Evolutionary conservation across 2,113 vertebrate genomes (phyloP).

Genomic region (Formicarius rufipectus): DNA sequence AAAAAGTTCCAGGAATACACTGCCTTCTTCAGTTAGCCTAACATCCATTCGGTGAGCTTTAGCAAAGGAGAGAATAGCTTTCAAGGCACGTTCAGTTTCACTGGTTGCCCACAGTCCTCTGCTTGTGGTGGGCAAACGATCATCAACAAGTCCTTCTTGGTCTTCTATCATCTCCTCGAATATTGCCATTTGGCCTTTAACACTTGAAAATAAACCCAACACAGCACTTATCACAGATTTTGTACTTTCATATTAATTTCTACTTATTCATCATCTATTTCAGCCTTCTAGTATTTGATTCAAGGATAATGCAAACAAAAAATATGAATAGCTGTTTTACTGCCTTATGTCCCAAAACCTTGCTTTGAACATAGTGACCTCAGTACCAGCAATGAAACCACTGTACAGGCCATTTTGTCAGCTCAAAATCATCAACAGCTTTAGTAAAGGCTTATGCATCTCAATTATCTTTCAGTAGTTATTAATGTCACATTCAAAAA

Average conservation of each 20-base stretch:
- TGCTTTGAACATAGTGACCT: background rate
- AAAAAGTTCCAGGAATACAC: constrained; percentile 90
- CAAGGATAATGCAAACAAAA: background rate
- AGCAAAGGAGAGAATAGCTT: constrained; percentile 89
- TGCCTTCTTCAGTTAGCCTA: constrained; percentile 88
- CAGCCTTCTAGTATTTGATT: background rate
- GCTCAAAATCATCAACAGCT: background rate
- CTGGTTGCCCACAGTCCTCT: constrained; percentile 93
- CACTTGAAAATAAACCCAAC: constrained; percentile 73
- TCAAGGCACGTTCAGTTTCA: constrained; percentile 91
- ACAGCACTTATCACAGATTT: background rate
- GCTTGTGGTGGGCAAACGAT: constrained; percentile 91
- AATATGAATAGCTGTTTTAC: background rate
- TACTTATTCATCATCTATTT: background rate
- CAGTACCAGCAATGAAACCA: background rate
- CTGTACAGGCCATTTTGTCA: background rate
- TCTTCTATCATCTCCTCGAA: constrained; percentile 99
- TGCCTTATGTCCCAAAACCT: background rate
- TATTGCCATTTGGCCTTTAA: constrained; percentile 94
- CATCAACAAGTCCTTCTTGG: constrained; percentile 93
- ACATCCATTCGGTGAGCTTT: constrained; percentile 86
- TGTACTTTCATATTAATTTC: background rate
- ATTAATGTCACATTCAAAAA: background rate
- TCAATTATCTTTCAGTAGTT: background rate
- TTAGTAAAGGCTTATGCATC: background rate